Evolutionary conservation across 2,797 vertebrate genomes (phyloP).

Genomic region (Clarias laeviceps): DNA sequence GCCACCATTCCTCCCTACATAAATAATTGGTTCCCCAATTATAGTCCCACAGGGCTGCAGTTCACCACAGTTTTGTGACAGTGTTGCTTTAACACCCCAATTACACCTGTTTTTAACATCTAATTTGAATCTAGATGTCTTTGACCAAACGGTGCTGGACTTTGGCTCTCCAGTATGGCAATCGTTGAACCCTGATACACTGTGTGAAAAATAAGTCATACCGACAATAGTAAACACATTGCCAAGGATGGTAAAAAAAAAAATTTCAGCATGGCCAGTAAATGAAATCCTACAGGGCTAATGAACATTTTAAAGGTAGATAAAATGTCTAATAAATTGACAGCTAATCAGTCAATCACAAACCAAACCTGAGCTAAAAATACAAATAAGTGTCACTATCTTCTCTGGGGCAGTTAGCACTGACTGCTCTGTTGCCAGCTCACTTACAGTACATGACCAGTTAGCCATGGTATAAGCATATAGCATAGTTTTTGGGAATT

Average conservation of each 20-base stretch:
- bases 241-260: background rate
- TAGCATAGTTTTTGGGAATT: background rate
- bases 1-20: background rate
- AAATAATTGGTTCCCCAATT: constrained; percentile 14
- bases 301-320: background rate
- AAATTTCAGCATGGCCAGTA: background rate
- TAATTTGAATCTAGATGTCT: constrained; percentile 8
- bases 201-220: background rate
- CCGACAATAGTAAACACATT: background rate
- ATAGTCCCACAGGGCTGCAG: constrained; percentile 13
- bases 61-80: constrained; percentile 27
- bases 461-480: background rate
- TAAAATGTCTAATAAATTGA: background rate
- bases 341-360: background rate
- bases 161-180: background rate
- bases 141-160: background rate
- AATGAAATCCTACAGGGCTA: background rate
- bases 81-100: constrained; percentile 17
- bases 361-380: background rate
- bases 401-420: background rate
- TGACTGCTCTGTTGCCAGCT: background rate
- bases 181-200: background rate
- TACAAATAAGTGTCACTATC: background rate
- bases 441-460: too few relatives aligned
- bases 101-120: constrained; percentile 19